phyloP scores from a whole-genome alignment of 2,113 vertebrate species.

The Sitta europaea region DNA sequence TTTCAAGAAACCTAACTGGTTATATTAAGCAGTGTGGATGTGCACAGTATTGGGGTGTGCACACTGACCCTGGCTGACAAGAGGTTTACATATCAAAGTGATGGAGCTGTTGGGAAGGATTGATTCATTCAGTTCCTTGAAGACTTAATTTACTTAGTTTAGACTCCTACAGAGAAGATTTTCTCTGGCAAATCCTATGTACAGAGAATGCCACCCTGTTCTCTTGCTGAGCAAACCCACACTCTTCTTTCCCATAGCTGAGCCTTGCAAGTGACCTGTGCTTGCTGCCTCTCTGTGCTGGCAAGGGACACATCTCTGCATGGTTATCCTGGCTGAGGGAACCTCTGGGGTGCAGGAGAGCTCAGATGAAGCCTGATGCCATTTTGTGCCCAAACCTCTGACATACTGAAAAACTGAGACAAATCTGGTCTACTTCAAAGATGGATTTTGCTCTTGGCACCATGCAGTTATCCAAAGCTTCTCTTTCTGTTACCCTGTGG shows the following conservation, averaged over 20 bases:
- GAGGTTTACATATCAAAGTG: neutral
- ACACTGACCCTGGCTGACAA: neutral
- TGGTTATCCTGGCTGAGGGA: neutral
- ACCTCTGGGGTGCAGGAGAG: neutral
- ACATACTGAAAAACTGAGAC: neutral
- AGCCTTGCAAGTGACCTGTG: neutral
- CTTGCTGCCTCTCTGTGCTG: fast-evolving
- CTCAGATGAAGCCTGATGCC: neutral
- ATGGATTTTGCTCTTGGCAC: neutral
- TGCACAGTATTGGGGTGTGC: neutral
- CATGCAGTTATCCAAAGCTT: neutral
- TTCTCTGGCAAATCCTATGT: neutral
- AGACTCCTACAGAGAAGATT: neutral
- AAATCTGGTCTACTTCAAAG: neutral
- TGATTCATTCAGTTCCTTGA: neutral
- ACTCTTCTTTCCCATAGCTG: neutral
- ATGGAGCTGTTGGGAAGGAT: neutral
- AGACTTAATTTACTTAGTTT: neutral
- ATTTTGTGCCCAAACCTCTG: neutral
- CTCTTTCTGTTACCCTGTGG: neutral
- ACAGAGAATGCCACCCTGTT: fast-evolving
- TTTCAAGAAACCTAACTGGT: neutral
- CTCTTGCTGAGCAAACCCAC: fast-evolving
- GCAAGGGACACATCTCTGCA: fast-evolving
- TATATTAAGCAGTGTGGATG: neutral